Evolutionary conservation across 2,888 invertebrate genomes (phyloP).

Genomic region (Vesta saturnalis): DNA sequence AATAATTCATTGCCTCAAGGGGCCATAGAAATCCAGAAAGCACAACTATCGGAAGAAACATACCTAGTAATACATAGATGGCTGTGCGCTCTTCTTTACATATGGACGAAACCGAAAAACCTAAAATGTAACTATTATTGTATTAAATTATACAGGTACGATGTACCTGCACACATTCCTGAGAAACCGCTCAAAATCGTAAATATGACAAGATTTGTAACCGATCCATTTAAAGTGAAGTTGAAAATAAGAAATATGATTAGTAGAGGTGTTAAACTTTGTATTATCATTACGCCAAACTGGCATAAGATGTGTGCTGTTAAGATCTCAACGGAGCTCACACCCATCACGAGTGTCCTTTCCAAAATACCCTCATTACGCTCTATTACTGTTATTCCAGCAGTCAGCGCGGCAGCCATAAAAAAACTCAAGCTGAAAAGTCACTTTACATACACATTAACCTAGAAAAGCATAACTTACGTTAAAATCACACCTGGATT

Average conservation of each 20-base stretch:
- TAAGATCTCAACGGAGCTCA: constrained; percentile 82
- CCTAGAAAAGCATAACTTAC: constrained; percentile 63
- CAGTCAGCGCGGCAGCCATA: constrained; percentile 91
- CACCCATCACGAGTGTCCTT: constrained; percentile 87
- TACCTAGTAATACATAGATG: constrained; percentile 85
- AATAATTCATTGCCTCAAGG: constrained; percentile 87
- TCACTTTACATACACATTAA: background rate
- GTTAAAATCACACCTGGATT: constrained; percentile 92
- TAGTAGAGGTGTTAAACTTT: constrained; percentile 81
- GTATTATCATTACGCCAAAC: constrained; percentile 85
- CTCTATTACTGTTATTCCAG: constrained; percentile 88
- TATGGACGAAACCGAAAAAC: constrained; percentile 82
- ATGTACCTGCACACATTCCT: constrained; percentile 91
- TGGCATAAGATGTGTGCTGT: constrained; percentile 89
- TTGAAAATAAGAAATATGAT: constrained; percentile 81
- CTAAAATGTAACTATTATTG: constrained; percentile 59
- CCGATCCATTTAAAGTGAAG: constrained; percentile 79
- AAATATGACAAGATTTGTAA: constrained; percentile 77
- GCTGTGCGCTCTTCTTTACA: constrained; percentile 86
- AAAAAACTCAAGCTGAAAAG: constrained; percentile 86
- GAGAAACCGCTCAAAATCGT: constrained; percentile 86
- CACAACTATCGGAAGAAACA: constrained; percentile 86
- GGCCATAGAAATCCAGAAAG: constrained; percentile 95
- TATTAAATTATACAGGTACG: background rate
- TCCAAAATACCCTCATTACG: constrained; percentile 91